Evolutionary conservation across 2,113 vertebrate genomes (phyloP), one percentile per base, ranked within the genome.

Genomic region (Aphelocoma coerulescens): DNA sequence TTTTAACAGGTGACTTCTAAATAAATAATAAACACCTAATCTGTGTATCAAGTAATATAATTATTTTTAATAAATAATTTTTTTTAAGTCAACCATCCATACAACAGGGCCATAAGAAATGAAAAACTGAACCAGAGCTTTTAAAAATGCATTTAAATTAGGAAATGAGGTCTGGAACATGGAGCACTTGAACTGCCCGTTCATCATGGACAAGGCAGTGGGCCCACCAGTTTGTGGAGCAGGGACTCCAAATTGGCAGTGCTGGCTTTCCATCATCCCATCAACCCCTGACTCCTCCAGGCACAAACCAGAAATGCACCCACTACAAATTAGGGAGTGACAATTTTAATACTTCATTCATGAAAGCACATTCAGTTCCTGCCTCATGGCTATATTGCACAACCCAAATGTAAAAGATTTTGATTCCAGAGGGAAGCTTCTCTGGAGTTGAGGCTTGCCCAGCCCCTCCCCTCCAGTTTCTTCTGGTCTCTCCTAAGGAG

Each of bases 271-370:
- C 89, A 69, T n/a, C 37, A 16, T 52, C 49, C 49, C 95, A 89
- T 54, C 84, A 94, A 80, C 52, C 22, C 65, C 85, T 92, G 85
- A 93, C 74, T 95, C 88, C 82, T 95, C 63, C 37, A 92, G 85
- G 69, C 3, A 85, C 67, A 73, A 82, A 83, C 4, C 41, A 89
- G 87, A 81, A 91, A 82, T 0, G 4, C 41, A 61, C 21, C 78
- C 57, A 17, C 58, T 73, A 21, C 58, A 51, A 85, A 49, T 48
- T 51, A 46, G 2, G 1, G 44, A 66, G 19, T 3, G 41, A 79
- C 54, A 49, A 54, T 59, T 80, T 72, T 76, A 85, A 62, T 35
- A 21, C 23, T 51, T 76, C 13, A 27, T 48, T 90, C 69, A 41
- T 65, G 24, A 35, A 61, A 65, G 57, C 5, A 33, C 49, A 61